Conservation (phyloP, 1,140 invertebrate species). For the Temnothorax curvispinosus region DNA sequence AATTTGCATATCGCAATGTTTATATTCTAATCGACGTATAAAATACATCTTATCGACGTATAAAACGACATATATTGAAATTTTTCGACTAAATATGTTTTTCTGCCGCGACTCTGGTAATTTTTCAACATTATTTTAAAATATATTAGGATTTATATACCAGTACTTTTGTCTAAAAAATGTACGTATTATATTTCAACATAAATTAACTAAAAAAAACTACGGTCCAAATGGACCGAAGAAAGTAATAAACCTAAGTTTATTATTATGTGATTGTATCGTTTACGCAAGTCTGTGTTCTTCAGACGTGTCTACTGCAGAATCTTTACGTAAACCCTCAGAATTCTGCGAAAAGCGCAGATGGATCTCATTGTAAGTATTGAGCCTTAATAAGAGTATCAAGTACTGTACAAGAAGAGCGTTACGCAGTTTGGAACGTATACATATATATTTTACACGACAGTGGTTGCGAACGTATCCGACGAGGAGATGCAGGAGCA, state of each 20-base stretch:
- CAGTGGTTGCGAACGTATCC: slow-evolving; percentile 95
- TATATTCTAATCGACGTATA: background rate
- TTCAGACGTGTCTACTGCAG: slow-evolving; percentile 96
- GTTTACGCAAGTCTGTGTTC: slow-evolving; percentile 71
- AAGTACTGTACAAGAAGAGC: background rate
- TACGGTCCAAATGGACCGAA: background rate
- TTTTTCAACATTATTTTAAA: background rate
- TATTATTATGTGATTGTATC: background rate
- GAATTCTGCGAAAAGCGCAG: slow-evolving; percentile 98
- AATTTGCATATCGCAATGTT: background rate
- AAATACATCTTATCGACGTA: background rate
- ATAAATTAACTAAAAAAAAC: background rate
- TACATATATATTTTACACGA: slow-evolving; percentile 60
- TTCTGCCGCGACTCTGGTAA: background rate
- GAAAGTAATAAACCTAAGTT: background rate
- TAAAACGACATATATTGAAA: too few relatives aligned
- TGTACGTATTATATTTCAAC: background rate
- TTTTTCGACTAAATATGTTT: background rate
- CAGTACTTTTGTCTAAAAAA: too few relatives aligned
- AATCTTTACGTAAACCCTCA: slow-evolving; percentile 99
- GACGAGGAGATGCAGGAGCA: slow-evolving; percentile 99
- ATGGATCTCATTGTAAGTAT: slow-evolving; percentile 93
- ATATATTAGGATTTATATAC: background rate
- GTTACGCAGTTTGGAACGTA: background rate
- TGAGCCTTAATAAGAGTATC: background rate